phyloP scores from a whole-genome alignment of 1,140 invertebrate species.

The Bombus fervidus region DNA sequence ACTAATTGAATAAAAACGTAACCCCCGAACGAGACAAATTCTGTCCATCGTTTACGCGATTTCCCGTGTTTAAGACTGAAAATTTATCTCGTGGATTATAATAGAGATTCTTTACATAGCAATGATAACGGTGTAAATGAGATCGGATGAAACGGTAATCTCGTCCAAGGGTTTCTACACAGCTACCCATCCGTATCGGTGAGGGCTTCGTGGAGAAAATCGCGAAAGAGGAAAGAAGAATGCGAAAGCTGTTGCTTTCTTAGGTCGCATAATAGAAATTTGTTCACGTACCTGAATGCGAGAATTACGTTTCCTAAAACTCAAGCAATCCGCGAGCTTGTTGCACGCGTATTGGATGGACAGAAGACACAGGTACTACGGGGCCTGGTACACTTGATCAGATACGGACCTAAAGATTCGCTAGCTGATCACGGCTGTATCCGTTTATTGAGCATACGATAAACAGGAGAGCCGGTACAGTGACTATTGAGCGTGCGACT shows the following conservation, averaged over 20 bases:
- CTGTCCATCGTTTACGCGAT: neutral
- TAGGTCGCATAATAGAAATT: neutral
- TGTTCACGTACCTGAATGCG: slow-evolving; percentile 69
- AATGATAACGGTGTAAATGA: too few species aligned
- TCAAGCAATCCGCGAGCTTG: slow-evolving; percentile 62
- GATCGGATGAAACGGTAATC: neutral
- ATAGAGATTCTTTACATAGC: neutral
- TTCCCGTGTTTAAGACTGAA: neutral
- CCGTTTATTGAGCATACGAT: slow-evolving; percentile 55
- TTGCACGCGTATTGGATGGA: slow-evolving; percentile 65
- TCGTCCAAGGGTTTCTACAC: slow-evolving; percentile 19
- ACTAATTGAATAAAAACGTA: neutral
- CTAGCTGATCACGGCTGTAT: slow-evolving; percentile 51
- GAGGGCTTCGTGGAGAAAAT: neutral
- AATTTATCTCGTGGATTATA: neutral
- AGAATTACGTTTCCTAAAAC: slow-evolving; percentile 68
- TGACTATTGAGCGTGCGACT: slow-evolving; percentile 45
- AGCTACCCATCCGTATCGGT: neutral
- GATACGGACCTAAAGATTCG: slow-evolving; percentile 54
- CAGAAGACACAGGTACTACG: slow-evolving; percentile 65
- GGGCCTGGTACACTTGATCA: slow-evolving; percentile 55
- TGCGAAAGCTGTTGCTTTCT: neutral
- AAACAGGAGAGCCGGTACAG: slow-evolving; percentile 29
- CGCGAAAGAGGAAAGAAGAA: neutral
- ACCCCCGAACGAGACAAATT: slow-evolving; percentile 23